These are phyloP conservation scores for Macrotus californicus DNA, from an alignment of 2,113 vertebrate species.

Conservation along the genomic window DNA sequence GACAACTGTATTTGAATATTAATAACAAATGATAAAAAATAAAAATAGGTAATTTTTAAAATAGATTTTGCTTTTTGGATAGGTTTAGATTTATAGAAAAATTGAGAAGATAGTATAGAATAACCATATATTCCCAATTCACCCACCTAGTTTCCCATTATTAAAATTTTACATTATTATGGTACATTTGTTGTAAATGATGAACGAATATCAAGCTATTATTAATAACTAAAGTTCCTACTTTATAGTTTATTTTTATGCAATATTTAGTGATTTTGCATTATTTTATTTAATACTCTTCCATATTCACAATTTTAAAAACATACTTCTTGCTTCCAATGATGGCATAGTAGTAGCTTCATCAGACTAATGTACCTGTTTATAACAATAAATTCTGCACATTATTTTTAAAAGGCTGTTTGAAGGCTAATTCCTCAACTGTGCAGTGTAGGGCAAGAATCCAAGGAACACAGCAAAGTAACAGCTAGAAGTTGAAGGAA, in stretches of 20 bases:
- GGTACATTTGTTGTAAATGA: no score
- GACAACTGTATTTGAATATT: no score
- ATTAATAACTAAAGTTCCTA: no score
- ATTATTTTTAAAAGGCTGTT: not conserved
- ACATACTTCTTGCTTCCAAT: not conserved
- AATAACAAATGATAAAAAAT: no score
- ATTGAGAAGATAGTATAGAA: not conserved
- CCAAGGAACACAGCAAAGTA: not conserved
- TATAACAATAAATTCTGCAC: not conserved
- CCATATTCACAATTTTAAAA: not conserved
- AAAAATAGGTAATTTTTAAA: not conserved
- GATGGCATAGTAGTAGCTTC: not conserved
- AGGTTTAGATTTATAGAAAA: not conserved
- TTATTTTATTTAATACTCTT: not conserved
- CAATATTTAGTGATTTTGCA: not conserved
- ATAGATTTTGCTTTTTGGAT: not conserved
- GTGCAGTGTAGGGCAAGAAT: not conserved
- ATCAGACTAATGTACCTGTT: not conserved
- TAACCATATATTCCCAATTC: not conserved
- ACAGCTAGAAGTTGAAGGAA: not conserved
- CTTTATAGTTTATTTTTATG: not conserved
- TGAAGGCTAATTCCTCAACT: not conserved
- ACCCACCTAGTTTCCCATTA: not conserved
- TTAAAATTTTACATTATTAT: no score
- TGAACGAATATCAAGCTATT: no score